These are phyloP conservation scores for Ellobius talpinus DNA, from an alignment of 2,113 vertebrate species.

Conservation along the genomic window DNA sequence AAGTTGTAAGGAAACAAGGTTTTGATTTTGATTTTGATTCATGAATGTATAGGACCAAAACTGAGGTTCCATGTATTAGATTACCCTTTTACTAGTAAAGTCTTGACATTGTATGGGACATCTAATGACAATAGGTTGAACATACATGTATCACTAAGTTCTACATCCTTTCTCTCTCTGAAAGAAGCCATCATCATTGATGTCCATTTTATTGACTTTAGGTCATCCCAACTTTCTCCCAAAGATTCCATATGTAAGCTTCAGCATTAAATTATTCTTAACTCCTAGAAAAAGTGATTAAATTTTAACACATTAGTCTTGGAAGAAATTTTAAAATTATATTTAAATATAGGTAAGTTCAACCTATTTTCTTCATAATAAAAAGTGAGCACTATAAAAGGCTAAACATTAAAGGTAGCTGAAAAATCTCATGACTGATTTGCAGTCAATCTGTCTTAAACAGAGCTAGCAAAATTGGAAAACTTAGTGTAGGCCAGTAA, in stretches of 20 bases:
- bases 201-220: not conserved
- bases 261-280: too few relatives aligned
- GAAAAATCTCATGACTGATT: not conserved
- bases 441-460: not conserved
- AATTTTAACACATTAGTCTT: not conserved
- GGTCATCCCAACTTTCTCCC: not conserved
- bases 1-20: too few relatives aligned
- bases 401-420: not conserved
- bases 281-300: not conserved
- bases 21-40: not conserved
- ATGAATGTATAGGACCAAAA: not conserved
- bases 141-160: not conserved
- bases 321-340: not conserved
- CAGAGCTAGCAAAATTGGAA: not conserved
- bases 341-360: not conserved
- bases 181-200: not conserved
- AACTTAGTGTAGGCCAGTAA: not conserved
- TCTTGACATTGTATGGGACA: too few relatives aligned
- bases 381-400: not conserved
- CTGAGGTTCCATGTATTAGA: accelerated
- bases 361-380: not conserved
- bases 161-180: not conserved
- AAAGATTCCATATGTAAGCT: not conserved
- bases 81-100: not conserved
- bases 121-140: too few relatives aligned